Conservation (phyloP, 2,797 vertebrate genomes). For the Oreochromis grahami region DNA sequence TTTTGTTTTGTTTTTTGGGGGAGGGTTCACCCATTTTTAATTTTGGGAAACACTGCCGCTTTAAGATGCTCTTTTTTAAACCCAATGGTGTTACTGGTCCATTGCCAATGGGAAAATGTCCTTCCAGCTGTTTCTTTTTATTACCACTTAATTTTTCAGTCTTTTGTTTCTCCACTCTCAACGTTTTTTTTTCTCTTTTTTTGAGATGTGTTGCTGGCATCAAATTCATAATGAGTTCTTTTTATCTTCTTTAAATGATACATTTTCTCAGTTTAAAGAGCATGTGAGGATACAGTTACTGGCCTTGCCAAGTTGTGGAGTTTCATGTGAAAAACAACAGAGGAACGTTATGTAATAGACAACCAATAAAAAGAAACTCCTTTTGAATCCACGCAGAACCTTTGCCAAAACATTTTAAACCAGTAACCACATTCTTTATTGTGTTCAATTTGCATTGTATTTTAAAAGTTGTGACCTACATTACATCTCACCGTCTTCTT, state of each 20-base stretch:
- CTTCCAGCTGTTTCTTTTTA: not conserved
- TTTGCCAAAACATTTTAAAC: not conserved
- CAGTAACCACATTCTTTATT: not conserved
- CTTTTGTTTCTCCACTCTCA: not conserved
- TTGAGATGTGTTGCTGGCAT: not conserved
- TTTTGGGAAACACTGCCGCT: rapidly evolving
- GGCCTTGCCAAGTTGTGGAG: not conserved
- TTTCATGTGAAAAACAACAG: not conserved
- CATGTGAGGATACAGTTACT: not conserved
- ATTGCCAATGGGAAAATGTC: not conserved
- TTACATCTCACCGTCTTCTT: constrained; percentile 79
- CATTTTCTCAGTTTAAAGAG: not conserved
- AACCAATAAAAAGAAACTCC: not conserved
- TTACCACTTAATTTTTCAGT: not conserved
- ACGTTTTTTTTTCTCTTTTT: not conserved
- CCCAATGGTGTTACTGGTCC: not conserved
- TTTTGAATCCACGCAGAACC: not conserved
- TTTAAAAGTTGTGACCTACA: not conserved
- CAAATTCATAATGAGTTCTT: not conserved
- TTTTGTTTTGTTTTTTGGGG: rapidly evolving
- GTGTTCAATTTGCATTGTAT: not conserved
- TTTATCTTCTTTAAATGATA: not conserved
- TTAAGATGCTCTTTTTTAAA: not conserved
- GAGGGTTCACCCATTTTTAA: not conserved
- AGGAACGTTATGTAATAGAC: not conserved